Conservation (phyloP, 2,797 vertebrate genomes). For the Anas georgica region DNA sequence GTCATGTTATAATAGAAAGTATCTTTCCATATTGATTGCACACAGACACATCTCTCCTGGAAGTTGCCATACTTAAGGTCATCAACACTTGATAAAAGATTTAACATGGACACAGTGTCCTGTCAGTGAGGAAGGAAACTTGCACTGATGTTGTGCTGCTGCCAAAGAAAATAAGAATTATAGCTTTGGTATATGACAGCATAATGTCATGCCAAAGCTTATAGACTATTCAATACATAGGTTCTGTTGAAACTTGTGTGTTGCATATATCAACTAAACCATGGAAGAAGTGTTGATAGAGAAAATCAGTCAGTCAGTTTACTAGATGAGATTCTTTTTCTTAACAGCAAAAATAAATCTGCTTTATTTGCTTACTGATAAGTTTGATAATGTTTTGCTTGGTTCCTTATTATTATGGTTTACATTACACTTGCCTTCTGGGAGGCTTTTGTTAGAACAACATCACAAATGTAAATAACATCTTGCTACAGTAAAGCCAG, state of each 20-base stretch:
- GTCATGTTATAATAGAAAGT: background rate
- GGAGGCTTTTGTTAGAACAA: conserved; percentile 9
- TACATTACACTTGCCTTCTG: background rate
- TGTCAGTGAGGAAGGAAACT: background rate
- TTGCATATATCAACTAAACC: background rate
- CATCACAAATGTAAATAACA: background rate
- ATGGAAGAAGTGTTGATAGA: background rate
- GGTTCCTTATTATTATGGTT: background rate
- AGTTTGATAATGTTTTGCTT: background rate
- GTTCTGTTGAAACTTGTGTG: background rate
- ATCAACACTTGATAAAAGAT: background rate
- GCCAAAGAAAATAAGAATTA: background rate
- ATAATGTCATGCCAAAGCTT: background rate
- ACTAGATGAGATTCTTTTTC: background rate
- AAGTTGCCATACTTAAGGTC: background rate
- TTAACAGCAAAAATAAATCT: background rate
- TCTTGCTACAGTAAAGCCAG: conserved; percentile 29
- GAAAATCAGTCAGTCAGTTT: background rate
- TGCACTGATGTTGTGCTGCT: background rate
- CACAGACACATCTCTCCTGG: background rate
- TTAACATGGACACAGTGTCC: background rate
- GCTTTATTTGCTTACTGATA: background rate
- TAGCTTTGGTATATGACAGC: background rate
- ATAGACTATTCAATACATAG: background rate
- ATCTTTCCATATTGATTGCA: background rate